Base-by-base conservation (phyloP, 1,140 invertebrate genomes). In the Panonychus citri region DNA sequence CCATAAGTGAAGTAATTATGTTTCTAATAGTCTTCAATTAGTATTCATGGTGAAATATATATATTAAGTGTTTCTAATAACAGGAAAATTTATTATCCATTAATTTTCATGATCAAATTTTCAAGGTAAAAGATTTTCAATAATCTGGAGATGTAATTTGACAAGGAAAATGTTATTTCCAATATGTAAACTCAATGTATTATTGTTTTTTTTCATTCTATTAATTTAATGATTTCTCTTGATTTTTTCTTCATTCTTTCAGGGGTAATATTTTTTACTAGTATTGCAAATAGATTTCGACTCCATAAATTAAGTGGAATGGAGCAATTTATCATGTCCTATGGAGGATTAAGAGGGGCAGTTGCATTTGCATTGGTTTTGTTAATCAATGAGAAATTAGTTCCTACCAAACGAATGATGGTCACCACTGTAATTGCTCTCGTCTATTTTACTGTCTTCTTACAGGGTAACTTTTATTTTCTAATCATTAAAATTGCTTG, bases 271-370 rank as follows among this genome's bases (percentile, higher is more conserved):
- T 74, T 90, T 62, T 75, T 96, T 64, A 83, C 86, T 54, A 81
- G 80, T 39, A 68, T 96, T 61, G 84, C 88, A 39, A 97, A 98
- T 76, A 77, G 80, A 59, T 90, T 91, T 69, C 78, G 83, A 61
- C 76, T 86, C 59, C 88, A 90, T 68, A 89, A 89, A 70, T 72
- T 95, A 54, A 83, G 83, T 66, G 81, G 80, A 64, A 85, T 93
- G 52, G 94, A 99, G 71, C 94, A 96, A 70, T 94, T 99, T 69
- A 91, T 98, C 21, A 97, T 99, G 89, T 87, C 88, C 1, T 99
- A 97, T 68, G 94, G 94, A 61, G 94, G 89, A 50, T 74, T 98
- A 48, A 76, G 94, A 60, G 94, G 94, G 26, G 93, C 94, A 21
- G 90, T 98, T n/a, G 94, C 94, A 30, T 98, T 98, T 70, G 91